Conservation (phyloP, 2,797 vertebrate genomes). For the Sylvia borin region DNA sequence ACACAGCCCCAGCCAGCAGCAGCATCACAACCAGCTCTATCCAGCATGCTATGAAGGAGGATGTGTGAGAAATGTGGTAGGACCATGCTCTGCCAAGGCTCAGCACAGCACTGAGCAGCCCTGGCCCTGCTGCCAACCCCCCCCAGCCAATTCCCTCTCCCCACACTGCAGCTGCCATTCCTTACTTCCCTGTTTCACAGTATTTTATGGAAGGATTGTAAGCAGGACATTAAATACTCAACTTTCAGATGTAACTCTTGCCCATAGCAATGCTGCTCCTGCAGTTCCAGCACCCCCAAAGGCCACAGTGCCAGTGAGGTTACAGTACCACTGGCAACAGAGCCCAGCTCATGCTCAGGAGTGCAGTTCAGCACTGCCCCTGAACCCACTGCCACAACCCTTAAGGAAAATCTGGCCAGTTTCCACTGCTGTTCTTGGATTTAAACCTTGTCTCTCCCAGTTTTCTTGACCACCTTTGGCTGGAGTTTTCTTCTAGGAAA, state of each 20-base stretch:
- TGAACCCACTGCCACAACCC: neutral
- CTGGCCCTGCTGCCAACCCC: neutral
- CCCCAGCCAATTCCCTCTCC: neutral
- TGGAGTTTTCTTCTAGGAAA: neutral
- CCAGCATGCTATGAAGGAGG: neutral
- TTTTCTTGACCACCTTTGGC: neutral
- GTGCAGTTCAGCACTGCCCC: neutral
- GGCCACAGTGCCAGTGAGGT: fast-evolving
- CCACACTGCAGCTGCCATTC: fast-evolving
- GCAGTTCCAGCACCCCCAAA: neutral
- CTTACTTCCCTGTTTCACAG: neutral
- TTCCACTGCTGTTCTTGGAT: neutral
- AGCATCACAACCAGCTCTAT: neutral
- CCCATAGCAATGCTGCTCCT: neutral
- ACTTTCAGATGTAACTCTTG: neutral
- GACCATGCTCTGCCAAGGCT: neutral
- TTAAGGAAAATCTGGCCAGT: neutral
- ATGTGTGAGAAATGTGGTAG: neutral
- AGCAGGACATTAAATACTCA: neutral
- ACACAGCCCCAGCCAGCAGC: neutral
- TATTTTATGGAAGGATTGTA: neutral
- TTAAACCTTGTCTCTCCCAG: neutral
- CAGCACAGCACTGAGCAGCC: neutral
- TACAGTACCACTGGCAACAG: fast-evolving
- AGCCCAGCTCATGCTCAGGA: neutral